These are phyloP conservation scores for Drosophila colorata DNA, from an alignment of 2,888 invertebrate species.

Conservation along the genomic window DNA sequence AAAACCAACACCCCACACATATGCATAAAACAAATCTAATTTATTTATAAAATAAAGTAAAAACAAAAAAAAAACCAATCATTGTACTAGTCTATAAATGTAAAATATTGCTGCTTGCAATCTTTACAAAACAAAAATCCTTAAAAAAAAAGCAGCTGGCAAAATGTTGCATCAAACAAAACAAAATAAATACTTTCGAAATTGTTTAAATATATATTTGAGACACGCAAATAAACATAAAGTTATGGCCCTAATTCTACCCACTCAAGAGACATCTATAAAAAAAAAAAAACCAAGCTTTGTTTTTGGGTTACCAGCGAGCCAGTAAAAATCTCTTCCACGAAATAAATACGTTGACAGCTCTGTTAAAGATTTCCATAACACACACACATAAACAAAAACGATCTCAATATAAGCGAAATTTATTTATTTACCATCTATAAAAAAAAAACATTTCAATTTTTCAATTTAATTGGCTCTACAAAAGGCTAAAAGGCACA, in stretches of 20 bases:
- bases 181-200: conserved; percentile 40
- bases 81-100: conserved; percentile 67
- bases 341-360: conserved; percentile 8
- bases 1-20: conserved; percentile 43
- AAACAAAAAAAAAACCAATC: conserved; percentile 51
- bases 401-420: conserved; percentile 50
- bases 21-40: conserved; percentile 70
- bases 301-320: conserved; percentile 28
- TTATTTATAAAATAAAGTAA: conserved; percentile 75
- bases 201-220: conserved; percentile 37
- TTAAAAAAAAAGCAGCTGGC: conserved; percentile 1
- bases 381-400: conserved; percentile 13
- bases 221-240: conserved; percentile 34
- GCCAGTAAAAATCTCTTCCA: conserved; percentile 28
- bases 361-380: conserved; percentile 9
- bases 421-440: conserved; percentile 22
- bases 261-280: not conserved
- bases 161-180: conserved; percentile 22
- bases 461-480: conserved; percentile 59
- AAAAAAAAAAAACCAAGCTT: not conserved
- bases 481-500: conserved; percentile 71
- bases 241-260: conserved; percentile 24
- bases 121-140: too few species aligned
- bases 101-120: conserved; percentile 33
- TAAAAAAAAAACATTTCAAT: too few species aligned